phyloP scores from a whole-genome alignment of 2,797 vertebrate genomes.

The Erethizon dorsatum region DNA sequence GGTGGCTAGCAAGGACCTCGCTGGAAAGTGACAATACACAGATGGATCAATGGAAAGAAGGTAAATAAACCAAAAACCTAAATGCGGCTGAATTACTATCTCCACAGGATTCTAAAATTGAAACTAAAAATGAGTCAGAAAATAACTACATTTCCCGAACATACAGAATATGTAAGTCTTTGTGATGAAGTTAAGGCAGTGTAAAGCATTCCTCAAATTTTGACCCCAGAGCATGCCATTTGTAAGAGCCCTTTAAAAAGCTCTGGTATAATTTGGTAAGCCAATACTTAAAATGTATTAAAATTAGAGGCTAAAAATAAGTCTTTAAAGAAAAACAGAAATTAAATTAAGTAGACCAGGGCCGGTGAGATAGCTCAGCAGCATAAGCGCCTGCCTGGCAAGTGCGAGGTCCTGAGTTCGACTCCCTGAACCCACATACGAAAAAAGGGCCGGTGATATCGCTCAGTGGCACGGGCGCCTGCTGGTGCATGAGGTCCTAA shows the following conservation, averaged over 20 bases:
- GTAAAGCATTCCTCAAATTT: neutral
- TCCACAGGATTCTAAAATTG: neutral
- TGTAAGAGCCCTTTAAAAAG: neutral
- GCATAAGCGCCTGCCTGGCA: too few relatives aligned
- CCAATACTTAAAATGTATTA: constrained; percentile 6
- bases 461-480: too few relatives aligned
- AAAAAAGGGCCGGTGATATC: too few relatives aligned
- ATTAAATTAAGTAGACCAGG: neutral
- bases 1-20: neutral
- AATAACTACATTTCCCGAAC: constrained; percentile 2
- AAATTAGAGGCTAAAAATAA: constrained; percentile 28
- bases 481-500: too few relatives aligned
- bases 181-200: neutral
- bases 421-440: too few relatives aligned
- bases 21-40: neutral
- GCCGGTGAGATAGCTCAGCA: too few relatives aligned
- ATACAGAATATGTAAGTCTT: neutral
- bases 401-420: too few relatives aligned
- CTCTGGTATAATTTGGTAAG: constrained; percentile 35
- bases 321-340: constrained; percentile 22
- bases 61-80: neutral
- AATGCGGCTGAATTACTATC: neutral
- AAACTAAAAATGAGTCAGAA: neutral
- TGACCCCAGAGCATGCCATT: neutral
- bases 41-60: constrained; percentile 20